Evolutionary conservation across 2,797 vertebrate genomes (phyloP).

Genomic region (Tauraco hartlaubi): DNA sequence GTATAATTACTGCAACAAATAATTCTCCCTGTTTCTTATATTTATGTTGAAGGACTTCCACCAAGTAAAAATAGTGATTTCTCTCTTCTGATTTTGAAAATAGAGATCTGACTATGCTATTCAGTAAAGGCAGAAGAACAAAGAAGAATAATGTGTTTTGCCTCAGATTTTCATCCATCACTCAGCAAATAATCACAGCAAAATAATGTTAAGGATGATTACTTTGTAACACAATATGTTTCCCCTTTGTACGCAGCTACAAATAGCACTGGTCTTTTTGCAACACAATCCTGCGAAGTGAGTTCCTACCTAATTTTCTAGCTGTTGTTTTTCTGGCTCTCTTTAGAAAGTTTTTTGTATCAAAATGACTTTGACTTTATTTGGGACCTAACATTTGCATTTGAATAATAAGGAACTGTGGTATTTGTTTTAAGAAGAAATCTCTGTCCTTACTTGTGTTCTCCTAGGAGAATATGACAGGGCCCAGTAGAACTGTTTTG

Average conservation of each 20-base stretch:
- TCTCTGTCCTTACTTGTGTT: not conserved
- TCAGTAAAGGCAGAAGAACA: not conserved
- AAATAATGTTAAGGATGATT: not conserved
- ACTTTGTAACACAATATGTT: not conserved
- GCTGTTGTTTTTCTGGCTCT: not conserved
- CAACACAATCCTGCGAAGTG: not conserved
- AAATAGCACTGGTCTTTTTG: not conserved
- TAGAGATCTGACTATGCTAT: not conserved
- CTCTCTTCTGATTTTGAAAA: not conserved
- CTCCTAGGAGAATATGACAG: not conserved
- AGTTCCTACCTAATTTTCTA: constrained; percentile 17
- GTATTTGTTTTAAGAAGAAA: not conserved
- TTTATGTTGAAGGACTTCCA: not conserved
- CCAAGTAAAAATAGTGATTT: not conserved
- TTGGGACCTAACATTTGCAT: not conserved
- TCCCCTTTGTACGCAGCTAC: not conserved
- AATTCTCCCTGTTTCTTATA: not conserved
- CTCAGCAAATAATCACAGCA: not conserved
- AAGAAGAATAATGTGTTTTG: not conserved
- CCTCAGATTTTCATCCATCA: not conserved
- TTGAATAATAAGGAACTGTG: not conserved
- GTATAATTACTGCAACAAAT: not conserved
- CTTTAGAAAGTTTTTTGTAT: not conserved
- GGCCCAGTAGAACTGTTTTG: not conserved
- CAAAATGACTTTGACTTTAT: not conserved